Evolutionary conservation across 2,113 vertebrate genomes (phyloP), one percentile per base, ranked within the genome.

Genomic region (Pionites leucogaster): DNA sequence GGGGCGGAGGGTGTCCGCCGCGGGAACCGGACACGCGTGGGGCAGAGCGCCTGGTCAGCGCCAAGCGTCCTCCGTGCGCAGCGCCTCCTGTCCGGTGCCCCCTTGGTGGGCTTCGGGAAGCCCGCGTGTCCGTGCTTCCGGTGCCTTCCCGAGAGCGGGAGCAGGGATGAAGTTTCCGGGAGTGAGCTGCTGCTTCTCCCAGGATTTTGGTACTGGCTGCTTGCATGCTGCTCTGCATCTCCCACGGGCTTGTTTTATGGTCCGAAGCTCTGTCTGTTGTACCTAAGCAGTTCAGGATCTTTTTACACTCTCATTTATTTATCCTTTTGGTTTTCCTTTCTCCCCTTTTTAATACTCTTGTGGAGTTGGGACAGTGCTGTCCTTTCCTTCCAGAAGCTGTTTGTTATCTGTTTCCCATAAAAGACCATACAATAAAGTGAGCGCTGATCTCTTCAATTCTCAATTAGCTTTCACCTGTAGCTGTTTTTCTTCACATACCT

Each of bases 61-160:
- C 7, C 53, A 13, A 13, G 31, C 11, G 31, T 33, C 19, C 31
- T 22, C 31, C 55, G 31, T 33, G 55, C 49, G 33, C 35, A 5
- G 33, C 35, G 59, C n/a, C 0, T 35, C 19, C 55, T n/a, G 8
- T 18, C 76, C 19, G 1, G 5, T 60, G 35, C 19, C 37, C 0
- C 41, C 27, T 2, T 1, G 67, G 67, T 7, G 35, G 29, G 3
- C 29, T 9, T 7, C 11, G 41, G 67, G 37, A 29, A 11, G 13
- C 3, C 8, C 7, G 4, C 13, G 33, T 18, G 29, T 6, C 22
- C 41, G 0, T 12, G 28, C 33, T 52, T 25, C 39, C 18, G 28
- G 47, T 25, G 5, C 3, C 6, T 33, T 33, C 31, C 22, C 6
- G 24, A 31, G 15, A 3, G 77, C 0, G 23, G 57, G 28, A 42